These are phyloP conservation scores for Agrilus biguttatus DNA, from an alignment of 2,888 invertebrate genomes.

Conservation along the genomic window DNA sequence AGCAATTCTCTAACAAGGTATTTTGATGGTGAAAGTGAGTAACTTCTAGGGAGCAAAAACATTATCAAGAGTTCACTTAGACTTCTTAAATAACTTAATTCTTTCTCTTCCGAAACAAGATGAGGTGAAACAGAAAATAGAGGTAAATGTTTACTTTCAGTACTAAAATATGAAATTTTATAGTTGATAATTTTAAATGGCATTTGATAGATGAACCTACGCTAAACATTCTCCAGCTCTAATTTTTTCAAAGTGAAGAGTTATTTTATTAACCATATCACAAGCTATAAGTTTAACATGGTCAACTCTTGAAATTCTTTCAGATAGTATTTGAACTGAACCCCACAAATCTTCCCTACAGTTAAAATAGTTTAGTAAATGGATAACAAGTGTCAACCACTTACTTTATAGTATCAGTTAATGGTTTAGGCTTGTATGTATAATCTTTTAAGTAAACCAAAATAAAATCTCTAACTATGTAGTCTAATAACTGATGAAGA, in stretches of 20 bases:
- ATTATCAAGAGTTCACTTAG: conserved; percentile 72
- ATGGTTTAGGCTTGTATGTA: conserved; percentile 34
- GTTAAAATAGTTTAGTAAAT: conserved; percentile 23
- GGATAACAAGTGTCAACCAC: conserved; percentile 15
- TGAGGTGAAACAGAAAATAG: conserved; percentile 62
- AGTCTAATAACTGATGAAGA: conserved; percentile 68
- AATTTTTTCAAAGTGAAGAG: conserved; percentile 75
- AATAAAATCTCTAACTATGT: conserved; percentile 66
- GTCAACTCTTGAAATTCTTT: conserved; percentile 60
- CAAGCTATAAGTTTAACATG: conserved; percentile 69
- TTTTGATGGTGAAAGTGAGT: conserved; percentile 62
- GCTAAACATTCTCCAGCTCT: conserved; percentile 59
- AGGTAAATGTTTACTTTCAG: conserved; percentile 47
- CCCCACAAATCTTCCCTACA: conserved; percentile 74
- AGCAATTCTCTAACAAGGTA: conserved; percentile 71
- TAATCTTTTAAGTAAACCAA: conserved; percentile 55
- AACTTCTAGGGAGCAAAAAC: conserved; percentile 67
- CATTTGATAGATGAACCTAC: conserved; percentile 37
- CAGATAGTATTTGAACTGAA: conserved; percentile 59
- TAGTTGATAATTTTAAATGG: conserved; percentile 1
- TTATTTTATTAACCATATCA: conserved; percentile 67
- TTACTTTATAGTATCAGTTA: conserved; percentile 36
- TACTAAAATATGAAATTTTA: conserved; percentile 28
- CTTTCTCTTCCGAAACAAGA: conserved; percentile 55
- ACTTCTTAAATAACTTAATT: conserved; percentile 66